These are phyloP conservation scores for Chironomus striatipennis DNA, from an alignment of 1,140 invertebrate genomes.

Conservation along the genomic window DNA sequence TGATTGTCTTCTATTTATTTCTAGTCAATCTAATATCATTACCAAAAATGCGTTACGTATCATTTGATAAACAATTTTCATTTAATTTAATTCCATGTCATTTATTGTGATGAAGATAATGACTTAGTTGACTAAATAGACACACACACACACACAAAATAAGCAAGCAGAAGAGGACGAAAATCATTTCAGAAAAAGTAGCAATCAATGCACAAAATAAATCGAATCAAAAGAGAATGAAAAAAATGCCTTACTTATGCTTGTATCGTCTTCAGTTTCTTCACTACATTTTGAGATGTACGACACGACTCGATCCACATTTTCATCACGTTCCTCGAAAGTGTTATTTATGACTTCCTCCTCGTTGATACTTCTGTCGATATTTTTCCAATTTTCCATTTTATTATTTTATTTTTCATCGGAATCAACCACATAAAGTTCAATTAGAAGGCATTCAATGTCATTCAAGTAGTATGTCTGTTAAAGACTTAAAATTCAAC, in stretches of 20 bases:
- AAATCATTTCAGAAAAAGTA: neutral
- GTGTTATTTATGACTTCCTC: conserved; percentile 5
- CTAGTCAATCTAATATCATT: too few species aligned
- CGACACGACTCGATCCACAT: conserved; percentile 37
- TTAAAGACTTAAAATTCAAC: neutral
- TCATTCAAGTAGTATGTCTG: neutral
- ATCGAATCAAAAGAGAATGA: conserved; percentile 25
- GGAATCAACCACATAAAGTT: neutral
- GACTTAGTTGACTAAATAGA: too few species aligned
- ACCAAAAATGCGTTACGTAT: too few species aligned
- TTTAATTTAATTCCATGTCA: too few species aligned
- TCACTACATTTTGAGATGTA: conserved; percentile 40
- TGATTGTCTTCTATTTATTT: too few species aligned
- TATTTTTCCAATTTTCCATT: neutral
- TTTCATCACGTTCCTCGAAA: conserved; percentile 30
- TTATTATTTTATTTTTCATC: too few species aligned
- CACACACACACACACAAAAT: too few species aligned
- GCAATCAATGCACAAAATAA: conserved; percentile 8
- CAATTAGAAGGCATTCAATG: neutral
- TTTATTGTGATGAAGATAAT: too few species aligned
- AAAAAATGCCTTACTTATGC: conserved; percentile 28
- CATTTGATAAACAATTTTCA: too few species aligned
- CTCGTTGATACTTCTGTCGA: conserved; percentile 10
- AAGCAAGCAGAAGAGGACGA: neutral
- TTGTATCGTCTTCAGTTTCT: conserved; percentile 42